Conservation (phyloP, 2,113 vertebrate genomes). For the Euleptes europaea region DNA sequence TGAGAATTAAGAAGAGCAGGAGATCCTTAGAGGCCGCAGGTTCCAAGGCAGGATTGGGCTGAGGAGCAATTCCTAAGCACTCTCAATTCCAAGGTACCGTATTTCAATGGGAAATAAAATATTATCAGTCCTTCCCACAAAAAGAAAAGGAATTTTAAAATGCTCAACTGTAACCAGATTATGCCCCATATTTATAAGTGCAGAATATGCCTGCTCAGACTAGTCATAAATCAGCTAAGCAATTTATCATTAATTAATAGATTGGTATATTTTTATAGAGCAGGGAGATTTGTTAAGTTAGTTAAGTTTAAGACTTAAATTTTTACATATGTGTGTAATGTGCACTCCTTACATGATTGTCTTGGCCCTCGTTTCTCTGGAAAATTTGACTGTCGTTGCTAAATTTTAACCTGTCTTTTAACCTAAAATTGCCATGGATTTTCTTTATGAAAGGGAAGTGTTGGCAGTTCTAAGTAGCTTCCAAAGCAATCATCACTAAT, state of each 20-base stretch:
- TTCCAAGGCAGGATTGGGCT: not conserved
- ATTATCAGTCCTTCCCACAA: not conserved
- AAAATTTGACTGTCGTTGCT: not conserved
- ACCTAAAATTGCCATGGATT: slow-evolving; percentile 54
- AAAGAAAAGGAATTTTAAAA: not conserved
- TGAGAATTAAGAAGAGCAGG: not conserved
- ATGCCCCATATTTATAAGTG: not conserved
- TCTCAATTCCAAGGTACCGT: not conserved
- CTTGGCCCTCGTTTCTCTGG: not conserved
- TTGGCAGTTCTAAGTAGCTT: slow-evolving; percentile 54
- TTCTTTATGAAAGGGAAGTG: slow-evolving; percentile 57
- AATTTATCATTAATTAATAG: not conserved
- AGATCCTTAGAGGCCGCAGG: not conserved
- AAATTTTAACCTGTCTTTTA: slow-evolving; percentile 3
- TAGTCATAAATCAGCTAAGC: not conserved
- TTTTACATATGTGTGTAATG: not conserved
- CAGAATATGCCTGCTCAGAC: not conserved
- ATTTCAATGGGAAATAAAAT: not conserved
- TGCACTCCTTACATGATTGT: not conserved
- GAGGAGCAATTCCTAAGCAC: not conserved
- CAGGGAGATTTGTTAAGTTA: not conserved
- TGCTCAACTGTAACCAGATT: not conserved
- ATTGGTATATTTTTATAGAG: not conserved
- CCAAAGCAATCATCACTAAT: slow-evolving; percentile 54
- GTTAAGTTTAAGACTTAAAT: not conserved